These are phyloP conservation scores for Hyphantria cunea DNA, from an alignment of 1,140 invertebrate species.

Conservation along the genomic window DNA sequence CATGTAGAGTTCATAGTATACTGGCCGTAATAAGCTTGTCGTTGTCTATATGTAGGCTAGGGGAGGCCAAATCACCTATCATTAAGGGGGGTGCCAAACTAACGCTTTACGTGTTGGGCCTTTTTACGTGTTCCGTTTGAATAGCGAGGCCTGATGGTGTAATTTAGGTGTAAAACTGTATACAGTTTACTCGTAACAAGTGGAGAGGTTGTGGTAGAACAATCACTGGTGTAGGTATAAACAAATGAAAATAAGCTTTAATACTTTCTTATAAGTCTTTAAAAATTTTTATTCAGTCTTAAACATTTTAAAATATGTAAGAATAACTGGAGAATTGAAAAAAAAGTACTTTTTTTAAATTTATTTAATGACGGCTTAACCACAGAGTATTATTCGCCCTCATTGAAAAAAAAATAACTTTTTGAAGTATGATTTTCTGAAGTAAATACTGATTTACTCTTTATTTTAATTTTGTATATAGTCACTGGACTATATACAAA, in stretches of 20 bases:
- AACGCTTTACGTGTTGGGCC: slow-evolving; percentile 68
- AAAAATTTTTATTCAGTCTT: no score
- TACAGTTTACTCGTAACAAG: slow-evolving; percentile 26
- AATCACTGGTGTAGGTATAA: slow-evolving; percentile 4
- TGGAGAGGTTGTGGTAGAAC: slow-evolving; percentile 7
- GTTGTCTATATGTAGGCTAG: slow-evolving; percentile 46
- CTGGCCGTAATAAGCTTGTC: slow-evolving; percentile 43
- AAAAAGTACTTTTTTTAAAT: no score
- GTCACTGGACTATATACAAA: no score
- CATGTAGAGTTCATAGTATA: slow-evolving; percentile 42
- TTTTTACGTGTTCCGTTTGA: slow-evolving; percentile 72
- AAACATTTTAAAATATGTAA: no score
- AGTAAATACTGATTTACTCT: no score
- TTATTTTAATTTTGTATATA: no score
- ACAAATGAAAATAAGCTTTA: background rate
- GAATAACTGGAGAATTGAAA: no score
- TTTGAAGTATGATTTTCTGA: no score
- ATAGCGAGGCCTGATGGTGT: slow-evolving; percentile 56
- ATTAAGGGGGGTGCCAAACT: slow-evolving; percentile 74
- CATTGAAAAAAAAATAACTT: no score
- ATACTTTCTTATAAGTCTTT: no score
- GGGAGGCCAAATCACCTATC: slow-evolving; percentile 69
- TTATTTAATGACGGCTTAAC: no score
- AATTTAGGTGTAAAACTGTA: slow-evolving; percentile 60
- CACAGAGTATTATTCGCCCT: no score